Evolutionary conservation across 64 coral and sea anemone species (phyloP), one percentile per base, ranked within the genome.

Genomic region (Actinia equina): DNA sequence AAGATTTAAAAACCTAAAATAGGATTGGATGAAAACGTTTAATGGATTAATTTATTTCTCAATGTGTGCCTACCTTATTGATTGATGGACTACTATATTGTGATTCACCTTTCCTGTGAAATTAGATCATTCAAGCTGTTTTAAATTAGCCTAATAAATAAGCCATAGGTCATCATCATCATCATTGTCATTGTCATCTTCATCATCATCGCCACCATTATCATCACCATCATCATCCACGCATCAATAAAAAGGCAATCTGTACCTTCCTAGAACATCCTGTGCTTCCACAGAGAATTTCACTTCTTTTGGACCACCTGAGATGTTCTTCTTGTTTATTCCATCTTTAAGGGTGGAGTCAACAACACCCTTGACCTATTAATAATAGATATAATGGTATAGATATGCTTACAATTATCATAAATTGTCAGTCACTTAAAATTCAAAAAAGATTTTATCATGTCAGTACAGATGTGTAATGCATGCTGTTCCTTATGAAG

Each of bases 231-330:
- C 62, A 65, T 65, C 6, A 65, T 22, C 30, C 30, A 37, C 30
- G 62, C 55, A 57, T 49, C 46, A 57, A 57, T 7, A 37, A 37
- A 37, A 37, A 37, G 30, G 30, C 15, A 57, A 57, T 57, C 7
- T 57, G n/a, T 92, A 92, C 90, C 90, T 92, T 54, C 90, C 90
- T 67, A 71, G 63, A 82, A 20, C 83, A 82, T 92, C 78, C 37
- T 64, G 84, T 67, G 59, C 90, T 52, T 92, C 46, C 13, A 92
- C 51, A 27, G 85, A 92, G 81, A 92, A 87, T 57, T 87, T 76
- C 12, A 92, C 58, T 82, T 83, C 80, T 79, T 41, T 81, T 30
- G 77, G 51, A 44, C 64, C 71, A 79, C 82, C 17, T 9, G 45
- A 86, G 80, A 92, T 59, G 4, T 83, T 54, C 27, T 44, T 92